phyloP scores from a whole-genome alignment of 2,888 invertebrate genomes.

The Cyrtodaria siliqua region DNA sequence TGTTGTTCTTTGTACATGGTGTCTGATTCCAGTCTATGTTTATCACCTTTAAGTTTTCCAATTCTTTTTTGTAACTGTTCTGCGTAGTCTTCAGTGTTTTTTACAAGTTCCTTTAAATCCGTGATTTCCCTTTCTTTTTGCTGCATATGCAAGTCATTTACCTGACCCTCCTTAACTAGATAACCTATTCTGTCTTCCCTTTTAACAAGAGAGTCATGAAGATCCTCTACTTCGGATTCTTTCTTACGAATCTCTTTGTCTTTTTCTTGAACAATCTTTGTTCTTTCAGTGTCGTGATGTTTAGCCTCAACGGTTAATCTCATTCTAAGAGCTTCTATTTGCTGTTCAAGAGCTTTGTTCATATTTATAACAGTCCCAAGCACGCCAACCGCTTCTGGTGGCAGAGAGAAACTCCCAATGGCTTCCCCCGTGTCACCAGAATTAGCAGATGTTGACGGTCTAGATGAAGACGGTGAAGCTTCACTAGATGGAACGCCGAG shows the following conservation, averaged over 20 bases:
- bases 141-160: conserved; percentile 69
- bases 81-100: conserved; percentile 75
- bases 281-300: conserved; percentile 69
- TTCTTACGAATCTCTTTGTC: conserved; percentile 63
- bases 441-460: conserved; percentile 62
- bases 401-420: conserved; percentile 65
- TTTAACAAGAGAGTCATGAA: conserved; percentile 70
- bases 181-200: conserved; percentile 68
- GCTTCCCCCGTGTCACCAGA: conserved; percentile 60
- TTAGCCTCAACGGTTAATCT: conserved; percentile 74
- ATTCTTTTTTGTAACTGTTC: conserved; percentile 71
- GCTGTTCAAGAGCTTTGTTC: conserved; percentile 72
- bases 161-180: conserved; percentile 62
- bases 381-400: conserved; percentile 69
- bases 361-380: conserved; percentile 73
- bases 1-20: conserved; percentile 66
- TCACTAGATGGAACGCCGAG: conserved; percentile 45
- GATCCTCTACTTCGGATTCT: conserved; percentile 71
- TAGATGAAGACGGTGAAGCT: conserved; percentile 55
- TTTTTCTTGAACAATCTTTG: conserved; percentile 67
- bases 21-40: conserved; percentile 66
- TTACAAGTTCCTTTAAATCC: conserved; percentile 71
- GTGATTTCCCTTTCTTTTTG: conserved; percentile 72
- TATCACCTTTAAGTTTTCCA: conserved; percentile 65
- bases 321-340: conserved; percentile 74